Percentiles rank a stretch among this genome's conserved stretches.
Conservation (phyloP, 2,797 vertebrate genomes). For the Caiman crocodilus region DNA sequence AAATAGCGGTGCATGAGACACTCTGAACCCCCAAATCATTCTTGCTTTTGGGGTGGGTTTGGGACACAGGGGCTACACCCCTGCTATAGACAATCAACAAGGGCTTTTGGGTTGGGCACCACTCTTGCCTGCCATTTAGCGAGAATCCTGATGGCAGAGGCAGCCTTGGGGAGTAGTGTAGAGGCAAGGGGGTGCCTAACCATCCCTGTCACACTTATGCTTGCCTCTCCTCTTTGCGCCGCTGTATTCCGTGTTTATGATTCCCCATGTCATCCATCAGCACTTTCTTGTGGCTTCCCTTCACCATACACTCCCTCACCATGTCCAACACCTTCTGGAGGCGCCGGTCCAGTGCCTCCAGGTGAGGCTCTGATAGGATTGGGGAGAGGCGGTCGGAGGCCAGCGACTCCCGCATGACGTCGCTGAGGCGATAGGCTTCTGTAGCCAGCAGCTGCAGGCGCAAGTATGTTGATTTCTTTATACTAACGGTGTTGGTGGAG, state of each 20-base stretch:
- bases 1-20: too few relatives aligned
- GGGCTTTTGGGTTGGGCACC: not conserved
- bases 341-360: constrained; percentile 45
- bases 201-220: not conserved
- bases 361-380: constrained; percentile 67
- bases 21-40: too few relatives aligned
- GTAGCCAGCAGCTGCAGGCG: constrained; percentile 66
- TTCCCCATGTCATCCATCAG: constrained; percentile 42
- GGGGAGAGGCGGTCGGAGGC: constrained; percentile 55
- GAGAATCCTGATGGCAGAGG: not conserved
- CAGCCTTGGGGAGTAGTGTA: not conserved
- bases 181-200: not conserved
- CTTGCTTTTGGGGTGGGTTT: too few relatives aligned
- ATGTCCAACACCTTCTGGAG: constrained; percentile 30
- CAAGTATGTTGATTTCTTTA: constrained; percentile 69
- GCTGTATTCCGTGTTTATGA: not conserved
- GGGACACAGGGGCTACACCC: not conserved
- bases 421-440: constrained; percentile 51
- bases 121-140: too few relatives aligned
- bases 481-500: constrained; percentile 43
- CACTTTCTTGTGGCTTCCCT: not conserved
- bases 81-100: not conserved
- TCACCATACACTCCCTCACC: not conserved
- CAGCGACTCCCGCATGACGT: constrained; percentile 68
- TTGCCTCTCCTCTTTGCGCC: not conserved